Conservation (phyloP, 2,888 invertebrate species). For the Andrena trimmerana region DNA sequence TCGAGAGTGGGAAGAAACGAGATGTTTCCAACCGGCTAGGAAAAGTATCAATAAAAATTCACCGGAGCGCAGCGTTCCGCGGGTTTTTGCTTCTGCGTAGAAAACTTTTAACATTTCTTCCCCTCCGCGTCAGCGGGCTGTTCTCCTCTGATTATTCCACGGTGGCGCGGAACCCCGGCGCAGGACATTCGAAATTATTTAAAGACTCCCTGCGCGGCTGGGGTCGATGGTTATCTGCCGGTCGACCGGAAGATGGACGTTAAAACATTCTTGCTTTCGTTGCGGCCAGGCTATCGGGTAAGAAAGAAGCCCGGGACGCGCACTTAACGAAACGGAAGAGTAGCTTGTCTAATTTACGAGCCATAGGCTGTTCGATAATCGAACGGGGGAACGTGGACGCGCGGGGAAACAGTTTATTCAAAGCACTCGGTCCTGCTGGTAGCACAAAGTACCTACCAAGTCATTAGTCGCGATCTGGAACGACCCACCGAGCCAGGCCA, state of each 20-base stretch:
- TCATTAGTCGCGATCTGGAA: constrained; percentile 18
- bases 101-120: neutral
- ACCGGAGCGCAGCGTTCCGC: too few species aligned
- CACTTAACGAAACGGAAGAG: constrained; percentile 76
- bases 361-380: constrained; percentile 7
- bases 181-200: neutral
- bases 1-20: neutral
- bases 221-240: constrained; percentile 35
- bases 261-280: constrained; percentile 59
- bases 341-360: constrained; percentile 76
- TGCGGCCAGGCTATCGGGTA: constrained; percentile 25
- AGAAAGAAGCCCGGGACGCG: constrained; percentile 64
- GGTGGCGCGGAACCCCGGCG: neutral
- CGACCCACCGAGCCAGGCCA: constrained; percentile 16
- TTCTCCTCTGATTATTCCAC: neutral
- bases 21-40: neutral
- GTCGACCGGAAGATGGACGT: constrained; percentile 72
- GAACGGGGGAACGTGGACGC: neutral
- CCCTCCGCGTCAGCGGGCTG: neutral
- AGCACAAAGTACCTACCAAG: neutral
- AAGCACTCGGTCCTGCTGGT: neutral
- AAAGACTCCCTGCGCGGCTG: neutral
- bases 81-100: neutral
- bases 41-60: neutral
- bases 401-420: constrained; percentile 18